Base-by-base conservation (phyloP, 2,888 invertebrate genomes). In the Tupiocoris notatus region DNA sequence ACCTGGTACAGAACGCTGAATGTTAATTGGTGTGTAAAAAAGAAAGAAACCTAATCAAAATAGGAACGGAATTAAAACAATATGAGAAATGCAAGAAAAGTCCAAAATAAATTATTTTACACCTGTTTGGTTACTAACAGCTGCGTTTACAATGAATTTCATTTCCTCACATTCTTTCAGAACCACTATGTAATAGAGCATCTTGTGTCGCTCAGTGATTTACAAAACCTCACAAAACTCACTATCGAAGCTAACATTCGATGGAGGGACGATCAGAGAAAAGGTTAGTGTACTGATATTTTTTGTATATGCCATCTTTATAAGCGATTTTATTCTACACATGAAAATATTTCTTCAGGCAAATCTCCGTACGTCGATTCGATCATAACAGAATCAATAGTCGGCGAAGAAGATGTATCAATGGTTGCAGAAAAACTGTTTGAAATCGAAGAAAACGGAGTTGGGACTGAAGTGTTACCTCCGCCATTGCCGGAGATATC, bases 101-200 rank as follows among this genome's bases (percentile, higher is more conserved):
- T n/a, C n/a, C n/a, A n/a, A n/a, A n/a, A n/a, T n/a, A n/a, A n/a
- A n/a, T n/a, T n/a, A n/a, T n/a, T n/a, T n/a, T n/a, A n/a, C n/a
- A n/a, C n/a, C n/a, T n/a, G n/a, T n/a, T n/a, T n/a, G n/a, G n/a
- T n/a, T n/a, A n/a, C n/a, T n/a, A 39, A 7, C 12, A 39, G 39
- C 39, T 7, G 39, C 39, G 39, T 39, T 39, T 39, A 3, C 12
- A 3, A 7, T 39, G 12, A 39, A 12, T 12, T 39, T 12, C 3
- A 7, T 39, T 7, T 7, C 12, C 39, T 39, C 3, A 39, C 39
- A 39, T 39, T 3, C 3, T 22, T 73, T 1, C 59, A 73, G 65
- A 63, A 75, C 20, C 75, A 75, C 58, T 75, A 75, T 57, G 58
- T 75, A 1, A 58, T 75, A 17, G 65, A 75, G 18, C 75, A 75